These are phyloP conservation scores for Mormyrops attenuatus DNA, from an alignment of 2,797 vertebrate genomes.

Conservation along the genomic window DNA sequence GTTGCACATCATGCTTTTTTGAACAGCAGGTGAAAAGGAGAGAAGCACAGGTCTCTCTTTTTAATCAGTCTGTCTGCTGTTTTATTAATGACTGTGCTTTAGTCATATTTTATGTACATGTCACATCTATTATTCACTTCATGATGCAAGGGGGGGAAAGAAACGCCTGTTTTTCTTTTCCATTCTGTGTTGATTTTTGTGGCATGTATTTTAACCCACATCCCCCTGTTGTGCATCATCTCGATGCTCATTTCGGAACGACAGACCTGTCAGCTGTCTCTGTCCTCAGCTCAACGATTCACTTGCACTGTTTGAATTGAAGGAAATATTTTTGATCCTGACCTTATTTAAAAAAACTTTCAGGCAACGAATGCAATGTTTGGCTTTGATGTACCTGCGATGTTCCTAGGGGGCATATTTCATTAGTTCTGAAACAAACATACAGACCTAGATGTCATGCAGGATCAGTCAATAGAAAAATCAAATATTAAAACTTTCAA, in stretches of 20 bases:
- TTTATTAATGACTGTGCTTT: conserved; percentile 16
- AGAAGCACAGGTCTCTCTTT: conserved; percentile 29
- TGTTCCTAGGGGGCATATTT: conserved; percentile 49
- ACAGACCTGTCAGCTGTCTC: neutral
- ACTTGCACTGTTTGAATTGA: neutral
- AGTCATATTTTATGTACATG: conserved; percentile 7
- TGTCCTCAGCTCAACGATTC: neutral
- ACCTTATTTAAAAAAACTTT: conserved; percentile 55
- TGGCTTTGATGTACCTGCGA: conserved; percentile 56
- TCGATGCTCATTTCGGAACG: neutral
- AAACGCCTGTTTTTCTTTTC: neutral
- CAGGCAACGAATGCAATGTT: conserved; percentile 67
- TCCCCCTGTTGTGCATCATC: neutral
- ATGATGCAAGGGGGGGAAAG: neutral
- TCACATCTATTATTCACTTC: neutral
- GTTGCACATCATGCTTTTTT: conserved; percentile 42
- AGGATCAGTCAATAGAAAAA: conserved; percentile 60
- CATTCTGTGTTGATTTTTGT: neutral
- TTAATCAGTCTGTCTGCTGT: conserved; percentile 17
- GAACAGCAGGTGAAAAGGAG: conserved; percentile 37
- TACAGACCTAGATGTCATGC: conserved; percentile 66
- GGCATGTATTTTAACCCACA: neutral
- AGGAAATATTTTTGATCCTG: neutral
- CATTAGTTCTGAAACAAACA: conserved; percentile 43
- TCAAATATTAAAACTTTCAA: conserved; percentile 35